phyloP scores from a whole-genome alignment of 2,888 invertebrate species.

The Cosmia pyralina region DNA sequence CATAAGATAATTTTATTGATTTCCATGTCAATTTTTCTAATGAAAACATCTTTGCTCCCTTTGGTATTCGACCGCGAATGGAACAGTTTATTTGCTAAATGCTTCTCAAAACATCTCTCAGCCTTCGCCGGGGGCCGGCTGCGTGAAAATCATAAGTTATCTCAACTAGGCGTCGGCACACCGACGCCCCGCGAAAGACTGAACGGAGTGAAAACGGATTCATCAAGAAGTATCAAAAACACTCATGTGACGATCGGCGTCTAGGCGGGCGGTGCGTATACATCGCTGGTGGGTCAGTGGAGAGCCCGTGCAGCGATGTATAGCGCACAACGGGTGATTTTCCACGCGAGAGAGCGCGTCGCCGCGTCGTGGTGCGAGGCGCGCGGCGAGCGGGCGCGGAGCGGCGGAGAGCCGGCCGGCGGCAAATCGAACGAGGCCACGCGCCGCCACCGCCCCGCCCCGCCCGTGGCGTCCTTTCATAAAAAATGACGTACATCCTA shows the following conservation, averaged over 20 bases:
- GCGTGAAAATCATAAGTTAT: slow-evolving; percentile 52
- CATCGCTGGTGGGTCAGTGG: slow-evolving; percentile 71
- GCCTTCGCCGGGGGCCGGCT: slow-evolving; percentile 63
- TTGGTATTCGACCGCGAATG: slow-evolving; percentile 81
- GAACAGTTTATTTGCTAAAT: slow-evolving; percentile 80
- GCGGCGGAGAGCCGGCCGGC: slow-evolving; percentile 77
- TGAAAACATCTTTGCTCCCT: slow-evolving; percentile 80
- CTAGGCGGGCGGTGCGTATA: slow-evolving; percentile 71
- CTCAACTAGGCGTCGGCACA: slow-evolving; percentile 47
- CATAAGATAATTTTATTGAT: slow-evolving; percentile 83
- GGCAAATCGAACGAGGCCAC: slow-evolving; percentile 90
- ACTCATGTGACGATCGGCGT: slow-evolving; percentile 74
- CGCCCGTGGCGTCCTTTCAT: slow-evolving; percentile 82
- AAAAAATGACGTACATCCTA: slow-evolving; percentile 87
- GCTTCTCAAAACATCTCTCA: slow-evolving; percentile 75
- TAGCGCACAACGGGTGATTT: slow-evolving; percentile 78
- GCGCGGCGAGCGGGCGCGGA: slow-evolving; percentile 73
- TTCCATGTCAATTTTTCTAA: slow-evolving; percentile 81
- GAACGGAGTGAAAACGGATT: slow-evolving; percentile 78
- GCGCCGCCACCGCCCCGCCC: slow-evolving; percentile 74
- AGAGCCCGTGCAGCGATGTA: slow-evolving; percentile 77
- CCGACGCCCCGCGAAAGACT: slow-evolving; percentile 78
- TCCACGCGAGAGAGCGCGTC: slow-evolving; percentile 83
- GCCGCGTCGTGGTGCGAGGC: slow-evolving; percentile 80
- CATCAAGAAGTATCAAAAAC: slow-evolving; percentile 80